Base-by-base conservation (phyloP, 2,888 invertebrate genomes). In the Diadegma fenestrale region DNA sequence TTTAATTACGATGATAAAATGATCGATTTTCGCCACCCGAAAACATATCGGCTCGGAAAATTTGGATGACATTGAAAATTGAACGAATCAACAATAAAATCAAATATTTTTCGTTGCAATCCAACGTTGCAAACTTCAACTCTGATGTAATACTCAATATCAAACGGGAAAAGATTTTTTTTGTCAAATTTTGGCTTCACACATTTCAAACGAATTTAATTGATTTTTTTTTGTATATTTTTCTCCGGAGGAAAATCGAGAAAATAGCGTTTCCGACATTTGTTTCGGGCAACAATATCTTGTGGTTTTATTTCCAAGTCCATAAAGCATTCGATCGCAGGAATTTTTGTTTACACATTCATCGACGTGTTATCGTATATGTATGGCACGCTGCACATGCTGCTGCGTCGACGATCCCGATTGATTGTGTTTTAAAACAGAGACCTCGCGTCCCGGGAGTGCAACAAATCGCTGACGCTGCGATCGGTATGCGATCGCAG, bases 341-440 rank as follows among this genome's bases (percentile, higher is more conserved):
- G 12, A 30, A 12, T 61, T 76, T 64, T 76, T 30, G n/a, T 76
- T 76, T 75, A 8, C 2, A 26, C 26, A 76, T 12, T 64, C 33
- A 0, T n/a, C n/a, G n/a, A n/a, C 30, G n/a, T 33, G 76, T 33
- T 19, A 80, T 80, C 72, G 63, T 71, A 72, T 54, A 73, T 64
- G 63, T 71, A 72, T 54, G 66, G 43, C 73, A 14, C 14, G 22
- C 26, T 14, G 51, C 7, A 33, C 73, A 14, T 6, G 22, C 26
- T 14, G 51, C 7, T 73, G 33, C 41, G 19, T 54, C n/a, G 43
- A 80, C 43, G 54, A 19, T 66, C 14, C 43, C 58, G 64, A 80
- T 72, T 73, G 73, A 51, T 80, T 80, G 71, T 61, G 37, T 72
- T 64, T 2, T 26, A 80, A n/a, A n/a, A 73, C 66, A 58, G 64